These are phyloP conservation scores for Tympanoctomys barrerae DNA, from an alignment of 2,797 vertebrate genomes.

Conservation along the genomic window DNA sequence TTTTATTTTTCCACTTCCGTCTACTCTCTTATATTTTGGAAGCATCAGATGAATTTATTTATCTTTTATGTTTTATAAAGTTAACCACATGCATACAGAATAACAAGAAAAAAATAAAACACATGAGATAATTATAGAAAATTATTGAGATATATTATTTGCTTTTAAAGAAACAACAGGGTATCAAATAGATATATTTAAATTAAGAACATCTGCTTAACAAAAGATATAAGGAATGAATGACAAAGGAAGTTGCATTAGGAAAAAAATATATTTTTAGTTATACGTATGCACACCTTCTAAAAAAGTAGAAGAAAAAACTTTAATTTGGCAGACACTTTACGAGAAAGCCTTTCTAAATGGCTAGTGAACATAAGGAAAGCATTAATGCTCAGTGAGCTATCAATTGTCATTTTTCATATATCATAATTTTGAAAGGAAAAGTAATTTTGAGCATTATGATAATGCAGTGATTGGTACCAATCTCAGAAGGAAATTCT, in stretches of 20 bases:
- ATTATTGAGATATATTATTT: neutral
- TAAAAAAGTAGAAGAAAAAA: neutral
- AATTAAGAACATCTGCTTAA: neutral
- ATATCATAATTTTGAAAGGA: neutral
- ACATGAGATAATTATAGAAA: neutral
- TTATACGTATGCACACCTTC: neutral
- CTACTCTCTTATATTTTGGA: neutral
- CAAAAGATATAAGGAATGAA: neutral
- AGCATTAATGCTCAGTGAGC: neutral
- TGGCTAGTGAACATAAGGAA: neutral
- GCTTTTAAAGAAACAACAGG: neutral
- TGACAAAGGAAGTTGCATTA: neutral
- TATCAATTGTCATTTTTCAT: neutral
- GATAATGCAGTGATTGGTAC: neutral
- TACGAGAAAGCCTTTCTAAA: neutral
- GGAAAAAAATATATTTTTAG: neutral
- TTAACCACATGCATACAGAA: neutral
- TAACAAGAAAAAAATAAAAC: neutral
- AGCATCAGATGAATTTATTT: neutral
- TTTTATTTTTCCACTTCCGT: neutral
- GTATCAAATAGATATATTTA: neutral
- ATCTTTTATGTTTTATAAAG: neutral
- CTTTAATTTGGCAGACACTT: neutral
- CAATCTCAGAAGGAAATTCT: rapidly evolving
- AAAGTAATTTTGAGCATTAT: neutral